Percentiles rank a stretch among this genome's conserved stretches.
Conservation (phyloP, 2,797 vertebrate species). For the Hapalemur alaotrensis region DNA sequence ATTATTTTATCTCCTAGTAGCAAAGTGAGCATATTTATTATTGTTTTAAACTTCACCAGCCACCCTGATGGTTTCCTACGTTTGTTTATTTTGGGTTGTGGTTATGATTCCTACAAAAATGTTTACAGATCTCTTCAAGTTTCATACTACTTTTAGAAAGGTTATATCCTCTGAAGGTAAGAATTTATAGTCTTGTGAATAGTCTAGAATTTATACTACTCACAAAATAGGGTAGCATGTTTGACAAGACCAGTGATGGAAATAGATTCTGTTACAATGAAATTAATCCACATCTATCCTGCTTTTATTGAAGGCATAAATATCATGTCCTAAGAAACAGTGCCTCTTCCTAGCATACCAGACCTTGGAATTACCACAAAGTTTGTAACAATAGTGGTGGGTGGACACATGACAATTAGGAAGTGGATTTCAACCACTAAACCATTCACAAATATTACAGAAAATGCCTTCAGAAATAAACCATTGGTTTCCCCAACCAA, state of each 20-base stretch:
- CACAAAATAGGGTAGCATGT: background rate
- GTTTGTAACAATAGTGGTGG: constrained; percentile 64
- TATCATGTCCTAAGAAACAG: background rate
- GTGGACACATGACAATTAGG: constrained; percentile 66
- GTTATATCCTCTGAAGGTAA: constrained; percentile 34
- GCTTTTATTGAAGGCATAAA: constrained; percentile 27
- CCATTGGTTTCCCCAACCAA: background rate
- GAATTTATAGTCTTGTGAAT: background rate
- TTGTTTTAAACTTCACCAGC: constrained; percentile 63
- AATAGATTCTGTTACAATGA: background rate
- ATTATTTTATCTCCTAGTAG: constrained; percentile 71
- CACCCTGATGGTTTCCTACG: constrained; percentile 65
- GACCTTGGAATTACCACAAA: constrained; percentile 28
- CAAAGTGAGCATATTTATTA: constrained; percentile 67
- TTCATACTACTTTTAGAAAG: constrained; percentile 55
- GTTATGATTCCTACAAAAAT: constrained; percentile 73
- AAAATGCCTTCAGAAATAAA: background rate
- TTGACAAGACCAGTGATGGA: background rate
- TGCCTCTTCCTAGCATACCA: background rate
- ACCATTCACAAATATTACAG: constrained; percentile 53
- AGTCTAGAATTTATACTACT: background rate
- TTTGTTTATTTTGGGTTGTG: constrained; percentile 72
- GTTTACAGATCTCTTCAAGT: constrained; percentile 69
- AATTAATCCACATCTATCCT: background rate
- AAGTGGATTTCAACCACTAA: constrained; percentile 73